Evolutionary conservation across 1,140 invertebrate species (phyloP).

Genomic region (Zaprionus lachaisei): DNA sequence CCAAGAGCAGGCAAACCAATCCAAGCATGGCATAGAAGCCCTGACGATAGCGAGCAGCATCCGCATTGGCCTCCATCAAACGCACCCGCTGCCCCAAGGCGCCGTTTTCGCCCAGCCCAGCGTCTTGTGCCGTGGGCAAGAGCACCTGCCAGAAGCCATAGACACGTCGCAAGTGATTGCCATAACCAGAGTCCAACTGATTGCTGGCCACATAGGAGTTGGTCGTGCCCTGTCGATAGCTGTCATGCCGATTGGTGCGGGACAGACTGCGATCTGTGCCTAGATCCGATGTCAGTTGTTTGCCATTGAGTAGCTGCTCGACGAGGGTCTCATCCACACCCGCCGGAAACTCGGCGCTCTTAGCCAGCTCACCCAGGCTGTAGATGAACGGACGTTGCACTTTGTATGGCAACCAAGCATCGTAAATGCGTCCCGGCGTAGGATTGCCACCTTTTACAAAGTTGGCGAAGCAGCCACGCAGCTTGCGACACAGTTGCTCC

Average conservation of each 20-base stretch:
- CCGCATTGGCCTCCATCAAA: slow-evolving; percentile 68
- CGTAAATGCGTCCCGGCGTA: slow-evolving; percentile 86
- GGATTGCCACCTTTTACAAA: slow-evolving; percentile 87
- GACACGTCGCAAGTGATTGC: slow-evolving; percentile 63
- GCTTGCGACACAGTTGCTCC: slow-evolving; percentile 86
- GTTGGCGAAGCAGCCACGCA: slow-evolving; percentile 87
- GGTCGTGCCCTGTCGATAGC: slow-evolving; percentile 23
- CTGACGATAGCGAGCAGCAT: slow-evolving; percentile 78
- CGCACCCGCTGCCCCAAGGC: slow-evolving; percentile 59
- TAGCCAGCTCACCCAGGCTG: slow-evolving; percentile 74
- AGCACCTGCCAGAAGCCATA: slow-evolving; percentile 80
- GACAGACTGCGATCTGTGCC: slow-evolving; percentile 67
- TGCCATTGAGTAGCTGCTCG: slow-evolving; percentile 51
- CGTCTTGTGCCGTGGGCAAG: slow-evolving; percentile 54
- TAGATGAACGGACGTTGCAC: slow-evolving; percentile 85
- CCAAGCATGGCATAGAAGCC: slow-evolving; percentile 80
- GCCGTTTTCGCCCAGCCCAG: slow-evolving; percentile 24
- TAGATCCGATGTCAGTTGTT: slow-evolving; percentile 13
- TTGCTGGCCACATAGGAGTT: slow-evolving; percentile 56
- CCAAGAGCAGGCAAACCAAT: slow-evolving; percentile 71
- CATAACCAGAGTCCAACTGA: slow-evolving; percentile 68
- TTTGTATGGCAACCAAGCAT: slow-evolving; percentile 87
- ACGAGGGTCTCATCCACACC: slow-evolving; percentile 52
- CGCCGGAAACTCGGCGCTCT: slow-evolving; percentile 12
- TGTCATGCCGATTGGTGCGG: slow-evolving; percentile 61